These are phyloP conservation scores for Pseudochirops corinnae DNA, from an alignment of 2,797 vertebrate genomes.

Conservation along the genomic window DNA sequence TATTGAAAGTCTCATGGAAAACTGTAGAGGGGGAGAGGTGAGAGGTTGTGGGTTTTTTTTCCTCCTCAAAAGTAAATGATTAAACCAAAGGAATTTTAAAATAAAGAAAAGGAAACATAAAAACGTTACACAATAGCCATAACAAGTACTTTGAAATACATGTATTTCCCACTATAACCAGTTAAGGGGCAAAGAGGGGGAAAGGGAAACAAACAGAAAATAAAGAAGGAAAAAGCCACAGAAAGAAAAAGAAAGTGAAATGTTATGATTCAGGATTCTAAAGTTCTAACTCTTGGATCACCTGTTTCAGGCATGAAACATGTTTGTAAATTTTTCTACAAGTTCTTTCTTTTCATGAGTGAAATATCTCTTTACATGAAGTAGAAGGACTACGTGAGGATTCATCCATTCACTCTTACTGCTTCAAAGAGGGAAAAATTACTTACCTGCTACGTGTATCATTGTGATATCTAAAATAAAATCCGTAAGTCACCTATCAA, in stretches of 20 bases:
- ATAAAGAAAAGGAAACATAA: not conserved
- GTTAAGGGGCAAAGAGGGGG: not conserved
- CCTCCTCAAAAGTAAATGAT: not conserved
- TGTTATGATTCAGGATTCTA: not conserved
- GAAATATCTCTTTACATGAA: slow-evolving; percentile 53
- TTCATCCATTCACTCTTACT: not conserved
- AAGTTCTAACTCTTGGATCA: not conserved
- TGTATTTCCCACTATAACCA: slow-evolving; percentile 25
- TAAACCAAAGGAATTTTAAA: slow-evolving; percentile 42
- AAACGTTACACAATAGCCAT: not conserved
- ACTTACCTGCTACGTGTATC: slow-evolving; percentile 33
- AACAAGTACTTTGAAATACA: slow-evolving; percentile 7
- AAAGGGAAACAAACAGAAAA: slow-evolving; percentile 9
- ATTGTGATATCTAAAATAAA: slow-evolving; percentile 29
- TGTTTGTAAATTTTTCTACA: slow-evolving; percentile 7
- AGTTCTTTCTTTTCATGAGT: slow-evolving; percentile 46
- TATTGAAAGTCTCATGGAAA: slow-evolving; percentile 14
- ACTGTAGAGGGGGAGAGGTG: slow-evolving; percentile 13
- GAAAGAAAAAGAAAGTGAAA: slow-evolving; percentile 5
- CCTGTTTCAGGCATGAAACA: slow-evolving; percentile 6
- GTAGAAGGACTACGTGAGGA: not conserved
- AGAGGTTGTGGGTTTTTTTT: not conserved
- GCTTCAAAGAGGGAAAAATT: slow-evolving; percentile 3
- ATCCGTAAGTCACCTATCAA: slow-evolving; percentile 18
- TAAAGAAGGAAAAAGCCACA: slow-evolving; percentile 36